Evolutionary conservation across 2,113 vertebrate species (phyloP).

Genomic region (Lepus americanus): DNA sequence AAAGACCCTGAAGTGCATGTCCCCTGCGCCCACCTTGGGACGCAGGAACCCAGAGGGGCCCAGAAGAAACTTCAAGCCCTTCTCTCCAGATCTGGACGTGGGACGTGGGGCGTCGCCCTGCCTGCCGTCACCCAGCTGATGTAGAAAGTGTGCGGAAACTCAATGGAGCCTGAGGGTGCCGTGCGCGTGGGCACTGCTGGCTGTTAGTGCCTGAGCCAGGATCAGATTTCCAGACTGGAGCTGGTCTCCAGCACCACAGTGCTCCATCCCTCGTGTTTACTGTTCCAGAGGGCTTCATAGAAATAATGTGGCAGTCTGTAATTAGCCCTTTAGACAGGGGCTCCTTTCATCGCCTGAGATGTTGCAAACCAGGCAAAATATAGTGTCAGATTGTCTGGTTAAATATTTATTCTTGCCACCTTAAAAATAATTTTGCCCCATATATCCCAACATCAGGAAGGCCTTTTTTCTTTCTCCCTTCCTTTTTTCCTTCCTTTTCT

Average conservation of each 20-base stretch:
- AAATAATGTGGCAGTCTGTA: conserved; percentile 72
- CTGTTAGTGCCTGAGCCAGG: conserved; percentile 64
- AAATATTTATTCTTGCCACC: conserved; percentile 70
- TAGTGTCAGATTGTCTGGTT: conserved; percentile 56
- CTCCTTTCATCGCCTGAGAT: conserved; percentile 67
- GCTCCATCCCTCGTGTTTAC: conserved; percentile 59
- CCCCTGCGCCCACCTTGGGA: background rate
- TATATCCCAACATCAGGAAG: background rate
- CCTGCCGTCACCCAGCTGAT: conserved; percentile 49
- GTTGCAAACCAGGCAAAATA: conserved; percentile 55
- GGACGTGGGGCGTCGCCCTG: conserved; percentile 35
- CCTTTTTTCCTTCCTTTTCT: too few species aligned
- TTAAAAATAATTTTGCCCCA: conserved; percentile 67
- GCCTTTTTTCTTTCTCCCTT: conserved; percentile 19
- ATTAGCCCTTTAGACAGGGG: conserved; percentile 70
- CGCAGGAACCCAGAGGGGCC: background rate
- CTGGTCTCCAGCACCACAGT: background rate
- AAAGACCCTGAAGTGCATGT: background rate
- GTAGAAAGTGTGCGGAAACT: conserved; percentile 37
- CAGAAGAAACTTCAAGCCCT: background rate
- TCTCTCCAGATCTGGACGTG: conserved; percentile 22
- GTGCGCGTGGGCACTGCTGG: background rate
- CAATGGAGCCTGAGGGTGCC: background rate
- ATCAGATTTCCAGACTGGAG: conserved; percentile 51
- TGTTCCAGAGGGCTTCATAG: conserved; percentile 75